Base-by-base conservation (phyloP, 2,888 invertebrate genomes). In the Caenorhabditis auriculariae region DNA sequence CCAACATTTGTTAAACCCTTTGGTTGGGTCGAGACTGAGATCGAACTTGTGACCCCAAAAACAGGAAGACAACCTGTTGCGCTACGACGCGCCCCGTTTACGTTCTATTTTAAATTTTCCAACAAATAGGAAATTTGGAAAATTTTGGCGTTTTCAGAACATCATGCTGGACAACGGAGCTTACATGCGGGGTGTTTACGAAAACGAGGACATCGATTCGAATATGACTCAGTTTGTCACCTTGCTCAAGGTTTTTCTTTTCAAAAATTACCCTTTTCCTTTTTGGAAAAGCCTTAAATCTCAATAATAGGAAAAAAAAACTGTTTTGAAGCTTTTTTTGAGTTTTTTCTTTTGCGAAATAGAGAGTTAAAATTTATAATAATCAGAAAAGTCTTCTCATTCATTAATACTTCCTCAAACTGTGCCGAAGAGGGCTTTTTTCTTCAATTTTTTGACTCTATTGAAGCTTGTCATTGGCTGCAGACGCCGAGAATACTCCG, bases 131-230 rank as follows among this genome's bases (percentile, higher is more conserved):
- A 12, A 1, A 35, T 15, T 15, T 12, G 35, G n/a, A 35, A 12
- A 15, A 35, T 35, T 35, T 35, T 12, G n/a, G 12, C 19, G 6
- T 44, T 42, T 63, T 43, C 55, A 76, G 69, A 66, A 70, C 37
- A 53, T 80, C 26, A 52, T 76, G 61, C 66, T 76, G 6, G 78
- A 78, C 37, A 70, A 72, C 21, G 78, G 77, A 21, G 63, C 56
- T 15, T 79, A 68, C 54, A 62, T 73, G 27, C 48, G 59, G 27
- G 38, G 59, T 17, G 54, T 76, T 2, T 78, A 70, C 52, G 55
- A 55, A n/a, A 57, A 71, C 26, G 78, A 80, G 27, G 59, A 74
- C 7, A 69, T 76, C 23, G 79, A 81, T 57, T 56, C 52, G 17
- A 66, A 73, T 41, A 60, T 81, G 71, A 69, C 52, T 28, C 56